Conservation (phyloP, 2,888 invertebrate genomes). For the Cosmopolites sordidus region DNA sequence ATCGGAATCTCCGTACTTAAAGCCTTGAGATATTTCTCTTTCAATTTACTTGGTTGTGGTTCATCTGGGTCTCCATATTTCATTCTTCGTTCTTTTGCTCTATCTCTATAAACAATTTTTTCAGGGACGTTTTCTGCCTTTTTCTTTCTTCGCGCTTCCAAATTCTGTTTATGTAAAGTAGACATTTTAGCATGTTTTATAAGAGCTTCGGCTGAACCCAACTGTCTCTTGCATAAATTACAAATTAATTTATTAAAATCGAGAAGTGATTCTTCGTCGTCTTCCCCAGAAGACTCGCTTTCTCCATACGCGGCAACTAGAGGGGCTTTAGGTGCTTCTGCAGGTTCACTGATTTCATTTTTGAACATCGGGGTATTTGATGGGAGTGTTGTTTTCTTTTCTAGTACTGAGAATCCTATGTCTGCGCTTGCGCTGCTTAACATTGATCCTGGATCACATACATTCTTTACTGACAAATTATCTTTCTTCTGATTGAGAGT, state of each 20-base stretch:
- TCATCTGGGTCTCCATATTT: conserved; percentile 89
- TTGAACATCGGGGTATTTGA: conserved; percentile 28
- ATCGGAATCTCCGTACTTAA: conserved; percentile 49
- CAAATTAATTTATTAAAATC: conserved; percentile 91
- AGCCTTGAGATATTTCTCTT: conserved; percentile 67
- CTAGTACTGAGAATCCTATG: conserved; percentile 88
- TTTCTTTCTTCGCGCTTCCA: conserved; percentile 50
- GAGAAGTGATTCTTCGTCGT: conserved; percentile 70
- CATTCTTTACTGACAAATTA: conserved; percentile 43
- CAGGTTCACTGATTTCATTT: conserved; percentile 27
- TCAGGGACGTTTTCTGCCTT: conserved; percentile 37
- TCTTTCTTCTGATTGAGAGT: conserved; percentile 95
- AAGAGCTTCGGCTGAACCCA: conserved; percentile 83
- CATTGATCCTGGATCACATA: conserved; percentile 29
- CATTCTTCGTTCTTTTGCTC: conserved; percentile 91
- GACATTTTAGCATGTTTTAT: conserved; percentile 90
- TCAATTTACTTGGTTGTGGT: conserved; percentile 67
- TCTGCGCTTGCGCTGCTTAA: conserved; percentile 73
- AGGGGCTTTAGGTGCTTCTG: conserved; percentile 41
- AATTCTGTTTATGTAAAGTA: conserved; percentile 88
- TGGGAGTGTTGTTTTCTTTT: conserved; percentile 58
- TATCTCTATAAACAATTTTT: conserved; percentile 73
- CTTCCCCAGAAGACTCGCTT: conserved; percentile 57
- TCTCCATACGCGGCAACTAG: conserved; percentile 77
- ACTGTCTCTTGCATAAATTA: conserved; percentile 90